Conservation (phyloP, 2,113 vertebrate species). For the Spilogale gracilis region DNA sequence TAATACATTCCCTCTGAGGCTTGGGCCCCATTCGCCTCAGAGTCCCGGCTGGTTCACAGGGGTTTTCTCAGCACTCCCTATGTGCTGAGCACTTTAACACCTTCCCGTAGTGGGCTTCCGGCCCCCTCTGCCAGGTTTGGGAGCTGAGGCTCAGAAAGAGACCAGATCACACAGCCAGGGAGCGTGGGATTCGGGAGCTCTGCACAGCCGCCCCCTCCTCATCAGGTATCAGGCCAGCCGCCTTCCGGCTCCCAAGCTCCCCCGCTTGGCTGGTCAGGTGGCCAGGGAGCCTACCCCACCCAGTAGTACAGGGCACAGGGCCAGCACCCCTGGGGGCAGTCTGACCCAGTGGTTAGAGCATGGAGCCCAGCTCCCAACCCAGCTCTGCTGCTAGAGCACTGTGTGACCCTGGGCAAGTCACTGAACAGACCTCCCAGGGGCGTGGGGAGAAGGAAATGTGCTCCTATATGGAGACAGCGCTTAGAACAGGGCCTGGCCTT, state of each 20-base stretch:
- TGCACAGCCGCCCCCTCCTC: fast-evolving
- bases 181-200: not conserved
- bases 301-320: fast-evolving
- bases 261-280: not conserved
- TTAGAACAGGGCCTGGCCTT: not conserved
- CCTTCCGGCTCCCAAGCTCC: not conserved
- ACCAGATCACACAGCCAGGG: not conserved
- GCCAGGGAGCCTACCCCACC: no score
- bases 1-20: not conserved
- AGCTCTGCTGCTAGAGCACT: not conserved
- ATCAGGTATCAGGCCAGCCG: not conserved
- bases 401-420: not conserved
- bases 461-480: not conserved
- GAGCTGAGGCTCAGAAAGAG: not conserved
- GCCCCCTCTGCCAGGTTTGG: not conserved
- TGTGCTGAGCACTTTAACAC: fast-evolving
- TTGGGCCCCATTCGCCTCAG: not conserved
- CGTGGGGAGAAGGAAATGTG: no score
- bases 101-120: fast-evolving
- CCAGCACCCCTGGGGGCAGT: not conserved
- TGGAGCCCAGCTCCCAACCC: not conserved
- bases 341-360: not conserved
- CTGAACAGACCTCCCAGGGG: not conserved
- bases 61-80: not conserved
- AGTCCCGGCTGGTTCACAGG: not conserved